Conservation (phyloP, 2,888 invertebrate genomes). For the Xanthostigma xanthostigma region DNA sequence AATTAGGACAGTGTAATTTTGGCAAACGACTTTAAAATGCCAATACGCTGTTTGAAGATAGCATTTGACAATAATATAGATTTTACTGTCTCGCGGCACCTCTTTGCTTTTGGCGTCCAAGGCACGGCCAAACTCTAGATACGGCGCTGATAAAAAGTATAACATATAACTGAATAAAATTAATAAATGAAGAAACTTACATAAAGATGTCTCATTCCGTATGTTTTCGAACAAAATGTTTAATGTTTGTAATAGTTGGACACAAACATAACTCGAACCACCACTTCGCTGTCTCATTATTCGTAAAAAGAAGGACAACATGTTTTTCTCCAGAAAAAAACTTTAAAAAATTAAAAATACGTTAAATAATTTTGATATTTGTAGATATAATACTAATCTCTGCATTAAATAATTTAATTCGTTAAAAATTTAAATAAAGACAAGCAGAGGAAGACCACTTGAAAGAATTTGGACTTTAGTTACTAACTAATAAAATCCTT, state of each 20-base stretch:
- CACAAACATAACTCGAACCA: constrained; percentile 85
- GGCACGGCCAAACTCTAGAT: no score
- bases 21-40: no score
- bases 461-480: no score
- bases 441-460: no score
- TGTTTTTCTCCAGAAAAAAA: constrained; percentile 97
- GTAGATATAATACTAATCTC: background rate
- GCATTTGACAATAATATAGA: no score
- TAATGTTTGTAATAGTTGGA: constrained; percentile 91
- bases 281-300: constrained; percentile 98
- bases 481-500: no score
- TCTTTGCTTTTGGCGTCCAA: no score
- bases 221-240: constrained; percentile 99
- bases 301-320: constrained; percentile 92
- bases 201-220: constrained; percentile 93
- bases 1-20: no score
- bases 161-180: background rate
- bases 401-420: no score
- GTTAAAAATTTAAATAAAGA: no score
- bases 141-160: background rate
- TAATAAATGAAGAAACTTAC: constrained; percentile 46
- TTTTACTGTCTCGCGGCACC: no score
- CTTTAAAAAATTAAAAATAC: constrained; percentile 38
- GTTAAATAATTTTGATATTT: background rate
- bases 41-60: no score